Conservation (phyloP, 2,113 vertebrate genomes). For the Pituophis catenifer region DNA sequence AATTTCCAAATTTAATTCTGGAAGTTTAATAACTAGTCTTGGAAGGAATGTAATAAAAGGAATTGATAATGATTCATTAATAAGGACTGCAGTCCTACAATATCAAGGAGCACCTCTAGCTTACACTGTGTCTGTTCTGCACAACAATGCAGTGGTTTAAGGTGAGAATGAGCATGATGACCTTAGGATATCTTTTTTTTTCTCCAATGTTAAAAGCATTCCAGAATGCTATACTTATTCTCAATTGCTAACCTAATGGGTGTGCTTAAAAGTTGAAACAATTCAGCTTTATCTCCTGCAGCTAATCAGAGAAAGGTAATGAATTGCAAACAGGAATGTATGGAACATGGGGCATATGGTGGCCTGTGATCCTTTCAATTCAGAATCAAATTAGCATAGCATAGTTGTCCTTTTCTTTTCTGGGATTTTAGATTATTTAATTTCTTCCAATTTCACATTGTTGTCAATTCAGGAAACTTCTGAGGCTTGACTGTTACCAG, state of each 20-base stretch:
- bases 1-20: neutral
- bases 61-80: neutral
- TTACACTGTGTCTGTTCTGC: neutral
- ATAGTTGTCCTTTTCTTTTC: neutral
- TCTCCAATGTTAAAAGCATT: neutral
- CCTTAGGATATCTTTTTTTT: neutral
- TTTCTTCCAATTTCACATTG: neutral
- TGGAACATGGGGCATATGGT: neutral
- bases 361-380: neutral
- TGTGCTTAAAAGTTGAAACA: neutral
- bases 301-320: neutral
- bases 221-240: neutral
- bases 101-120: neutral
- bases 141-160: neutral
- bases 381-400: neutral
- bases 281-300: neutral
- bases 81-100: neutral
- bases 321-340: neutral
- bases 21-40: neutral
- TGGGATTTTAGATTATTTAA: neutral
- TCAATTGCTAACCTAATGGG: neutral
- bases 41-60: neutral
- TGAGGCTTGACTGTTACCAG: neutral
- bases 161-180: neutral
- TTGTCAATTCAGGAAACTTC: neutral